Percentiles rank a stretch among this genome's conserved stretches.
phyloP scores from a whole-genome alignment of 1,140 invertebrate species.

The Diorhabda carinulata region DNA sequence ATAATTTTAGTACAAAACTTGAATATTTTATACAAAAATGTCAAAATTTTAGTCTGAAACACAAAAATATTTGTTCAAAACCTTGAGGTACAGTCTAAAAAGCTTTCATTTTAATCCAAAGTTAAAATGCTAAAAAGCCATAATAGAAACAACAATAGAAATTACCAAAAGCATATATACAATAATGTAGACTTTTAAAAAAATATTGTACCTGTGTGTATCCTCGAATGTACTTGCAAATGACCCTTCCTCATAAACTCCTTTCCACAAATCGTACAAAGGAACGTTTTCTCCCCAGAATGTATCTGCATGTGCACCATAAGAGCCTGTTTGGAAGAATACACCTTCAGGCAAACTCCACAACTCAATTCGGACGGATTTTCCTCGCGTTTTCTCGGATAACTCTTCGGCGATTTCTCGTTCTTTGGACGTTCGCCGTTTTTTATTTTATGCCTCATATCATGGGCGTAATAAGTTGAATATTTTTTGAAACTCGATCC shows the following conservation, averaged over 20 bases:
- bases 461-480: slow-evolving; percentile 13
- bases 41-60: no score
- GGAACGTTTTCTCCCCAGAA: slow-evolving; percentile 13
- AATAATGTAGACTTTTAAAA: not conserved
- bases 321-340: slow-evolving; percentile 14
- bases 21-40: no score
- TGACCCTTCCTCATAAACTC: slow-evolving; percentile 16
- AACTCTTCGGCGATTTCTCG: slow-evolving; percentile 12
- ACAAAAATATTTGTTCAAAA: no score
- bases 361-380: slow-evolving; percentile 7
- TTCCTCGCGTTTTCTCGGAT: not conserved
- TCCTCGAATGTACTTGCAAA: slow-evolving; percentile 17
- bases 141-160: no score
- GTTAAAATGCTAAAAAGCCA: no score
- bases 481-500: slow-evolving; percentile 15
- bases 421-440: slow-evolving; percentile 15
- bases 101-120: no score
- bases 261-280: slow-evolving; percentile 15
- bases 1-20: no score
- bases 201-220: slow-evolving; percentile 7
- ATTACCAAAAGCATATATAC: no score
- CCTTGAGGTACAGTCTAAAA: no score
- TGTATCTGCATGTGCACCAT: slow-evolving; percentile 15
- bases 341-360: slow-evolving; percentile 7
- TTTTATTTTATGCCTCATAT: slow-evolving; percentile 19